A percentile compares a stretch with the other conserved stretches of the same genome.
These are phyloP conservation scores for Phymatocera aterrima DNA, from an alignment of 2,888 invertebrate species.

Conservation along the genomic window DNA sequence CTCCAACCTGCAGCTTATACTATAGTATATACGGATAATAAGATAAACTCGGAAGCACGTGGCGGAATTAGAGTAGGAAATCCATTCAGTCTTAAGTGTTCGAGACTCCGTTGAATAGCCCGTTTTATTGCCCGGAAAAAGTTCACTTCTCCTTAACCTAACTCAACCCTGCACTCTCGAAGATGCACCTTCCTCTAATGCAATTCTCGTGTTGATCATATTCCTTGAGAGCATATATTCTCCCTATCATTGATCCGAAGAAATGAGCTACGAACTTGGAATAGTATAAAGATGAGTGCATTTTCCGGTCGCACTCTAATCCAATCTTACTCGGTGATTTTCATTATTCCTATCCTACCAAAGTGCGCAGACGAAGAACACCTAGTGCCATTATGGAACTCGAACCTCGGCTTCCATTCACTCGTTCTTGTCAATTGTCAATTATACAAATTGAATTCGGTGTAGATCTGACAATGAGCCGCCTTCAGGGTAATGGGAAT, in stretches of 20 bases:
- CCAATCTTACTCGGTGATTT: background rate
- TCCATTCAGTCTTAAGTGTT: conserved; percentile 12
- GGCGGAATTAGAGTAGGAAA: conserved; percentile 1
- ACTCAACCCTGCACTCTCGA: too few species aligned
- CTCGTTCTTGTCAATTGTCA: too few species aligned
- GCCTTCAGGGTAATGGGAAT: background rate
- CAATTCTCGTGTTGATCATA: conserved; percentile 40
- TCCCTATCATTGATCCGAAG: conserved; percentile 1
- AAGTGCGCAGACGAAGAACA: too few species aligned
- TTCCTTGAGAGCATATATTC: background rate
- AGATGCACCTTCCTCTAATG: conserved; percentile 22
- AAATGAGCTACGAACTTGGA: background rate
- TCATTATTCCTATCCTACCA: background rate
- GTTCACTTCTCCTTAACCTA: background rate
- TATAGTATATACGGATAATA: too few species aligned
- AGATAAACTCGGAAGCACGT: conserved; percentile 4
- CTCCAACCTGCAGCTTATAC: too few species aligned
- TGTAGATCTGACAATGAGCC: background rate
- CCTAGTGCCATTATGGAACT: too few species aligned
- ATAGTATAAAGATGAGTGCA: background rate
- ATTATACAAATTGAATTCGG: conserved; percentile 18
- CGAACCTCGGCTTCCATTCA: too few species aligned
- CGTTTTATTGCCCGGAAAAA: background rate
- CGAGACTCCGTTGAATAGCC: conserved; percentile 11
- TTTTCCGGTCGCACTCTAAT: background rate